Conservation (phyloP, 2,113 vertebrate species). For the Corapipo altera region DNA sequence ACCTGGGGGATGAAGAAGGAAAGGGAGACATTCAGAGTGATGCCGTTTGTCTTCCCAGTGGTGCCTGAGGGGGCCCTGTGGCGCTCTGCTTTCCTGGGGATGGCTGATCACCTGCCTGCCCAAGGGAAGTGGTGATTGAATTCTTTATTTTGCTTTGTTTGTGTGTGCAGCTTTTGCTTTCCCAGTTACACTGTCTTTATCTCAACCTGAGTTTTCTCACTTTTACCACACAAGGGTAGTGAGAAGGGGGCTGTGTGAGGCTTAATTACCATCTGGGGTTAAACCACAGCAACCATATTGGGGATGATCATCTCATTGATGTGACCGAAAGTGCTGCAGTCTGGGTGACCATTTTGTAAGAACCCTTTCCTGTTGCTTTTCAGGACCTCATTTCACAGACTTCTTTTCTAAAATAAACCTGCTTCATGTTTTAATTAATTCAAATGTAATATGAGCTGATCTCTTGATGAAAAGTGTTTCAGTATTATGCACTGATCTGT, state of each 20-base stretch:
- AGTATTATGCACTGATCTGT: background rate
- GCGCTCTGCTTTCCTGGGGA: background rate
- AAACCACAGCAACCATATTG: background rate
- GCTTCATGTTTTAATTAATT: background rate
- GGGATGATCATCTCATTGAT: background rate
- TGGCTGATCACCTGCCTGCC: background rate
- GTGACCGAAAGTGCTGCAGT: background rate
- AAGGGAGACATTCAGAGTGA: background rate
- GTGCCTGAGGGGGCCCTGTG: background rate
- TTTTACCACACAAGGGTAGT: background rate
- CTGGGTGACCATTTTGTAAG: background rate
- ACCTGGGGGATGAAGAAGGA: background rate
- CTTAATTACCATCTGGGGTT: background rate
- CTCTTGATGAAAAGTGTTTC: background rate
- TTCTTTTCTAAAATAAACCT: background rate
- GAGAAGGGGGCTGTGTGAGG: background rate
- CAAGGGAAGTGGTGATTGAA: background rate
- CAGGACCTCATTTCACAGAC: background rate
- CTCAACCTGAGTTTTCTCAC: background rate
- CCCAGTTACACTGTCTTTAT: background rate
- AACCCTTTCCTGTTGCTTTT: background rate
- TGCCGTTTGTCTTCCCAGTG: background rate
- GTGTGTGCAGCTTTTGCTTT: background rate
- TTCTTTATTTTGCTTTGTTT: background rate
- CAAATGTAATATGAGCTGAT: background rate